Percentiles rank a stretch among this genome's conserved stretches.
Conservation (phyloP, 2,888 invertebrate species). For the Oxyteleia sp. region DNA sequence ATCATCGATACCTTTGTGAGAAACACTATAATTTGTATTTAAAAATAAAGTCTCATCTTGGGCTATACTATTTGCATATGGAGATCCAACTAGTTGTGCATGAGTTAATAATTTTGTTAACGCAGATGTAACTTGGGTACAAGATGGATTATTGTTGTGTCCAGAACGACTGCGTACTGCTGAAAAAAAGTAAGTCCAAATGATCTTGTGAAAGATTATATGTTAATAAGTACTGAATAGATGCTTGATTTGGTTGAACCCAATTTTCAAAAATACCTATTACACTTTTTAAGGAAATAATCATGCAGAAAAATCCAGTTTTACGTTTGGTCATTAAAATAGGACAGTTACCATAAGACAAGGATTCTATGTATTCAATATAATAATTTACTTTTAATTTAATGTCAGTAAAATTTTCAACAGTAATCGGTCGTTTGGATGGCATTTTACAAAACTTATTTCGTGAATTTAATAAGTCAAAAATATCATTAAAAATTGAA, state of each 20-base stretch:
- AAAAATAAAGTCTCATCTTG: neutral
- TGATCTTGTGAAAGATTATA: slow-evolving; percentile 71
- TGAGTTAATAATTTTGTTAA: slow-evolving; percentile 15
- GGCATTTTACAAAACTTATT: slow-evolving; percentile 37
- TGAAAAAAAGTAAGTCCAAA: slow-evolving; percentile 8
- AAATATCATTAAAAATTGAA: slow-evolving; percentile 70
- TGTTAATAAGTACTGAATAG: slow-evolving; percentile 42
- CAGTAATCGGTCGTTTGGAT: slow-evolving; percentile 23
- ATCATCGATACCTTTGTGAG: no score
- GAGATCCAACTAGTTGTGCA: neutral
- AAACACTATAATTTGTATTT: no score
- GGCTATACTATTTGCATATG: slow-evolving; percentile 6
- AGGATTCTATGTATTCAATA: slow-evolving; percentile 37
- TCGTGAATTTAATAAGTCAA: slow-evolving; percentile 75
- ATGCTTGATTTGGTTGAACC: slow-evolving; percentile 9
- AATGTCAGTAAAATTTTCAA: slow-evolving; percentile 32
- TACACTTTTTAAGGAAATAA: no score
- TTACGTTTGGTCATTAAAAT: slow-evolving; percentile 34
- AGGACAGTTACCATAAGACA: neutral
- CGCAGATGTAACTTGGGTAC: neutral
- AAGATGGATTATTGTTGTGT: slow-evolving; percentile 14
- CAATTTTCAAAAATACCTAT: slow-evolving; percentile 23
- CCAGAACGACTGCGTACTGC: slow-evolving; percentile 16
- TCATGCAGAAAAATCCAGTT: slow-evolving; percentile 60
- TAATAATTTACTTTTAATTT: slow-evolving; percentile 23